Evolutionary conservation across 2,888 invertebrate species (phyloP).

Genomic region (Limnephilus marmoratus): DNA sequence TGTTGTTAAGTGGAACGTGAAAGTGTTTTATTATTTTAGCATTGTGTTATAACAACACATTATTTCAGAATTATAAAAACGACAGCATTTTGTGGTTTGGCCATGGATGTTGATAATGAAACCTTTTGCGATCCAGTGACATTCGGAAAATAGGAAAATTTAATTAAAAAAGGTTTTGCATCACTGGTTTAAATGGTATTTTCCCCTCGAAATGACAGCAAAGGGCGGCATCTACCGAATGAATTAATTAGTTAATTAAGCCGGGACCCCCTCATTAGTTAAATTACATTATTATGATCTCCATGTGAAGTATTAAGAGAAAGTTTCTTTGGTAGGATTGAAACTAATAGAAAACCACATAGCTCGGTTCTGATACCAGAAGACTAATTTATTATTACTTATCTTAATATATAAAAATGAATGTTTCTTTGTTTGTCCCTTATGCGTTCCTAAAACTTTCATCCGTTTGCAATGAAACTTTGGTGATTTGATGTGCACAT

Average conservation of each 20-base stretch:
- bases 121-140: too few relatives aligned
- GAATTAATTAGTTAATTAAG: neutral
- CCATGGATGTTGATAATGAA: too few relatives aligned
- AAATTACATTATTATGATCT: neutral
- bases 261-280: neutral
- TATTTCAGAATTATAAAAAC: too few relatives aligned
- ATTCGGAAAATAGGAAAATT: neutral
- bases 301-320: neutral
- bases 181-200: neutral
- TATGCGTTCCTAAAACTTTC: too few relatives aligned
- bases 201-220: neutral
- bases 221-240: neutral
- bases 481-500: too few relatives aligned
- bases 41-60: too few relatives aligned
- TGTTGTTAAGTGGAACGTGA: too few relatives aligned
- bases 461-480: too few relatives aligned
- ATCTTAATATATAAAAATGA: too few relatives aligned
- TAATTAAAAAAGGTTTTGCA: neutral
- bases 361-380: neutral
- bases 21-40: too few relatives aligned
- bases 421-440: too few relatives aligned
- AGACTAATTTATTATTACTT: neutral
- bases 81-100: too few relatives aligned
- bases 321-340: neutral
- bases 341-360: neutral